phyloP scores from a whole-genome alignment of 1,140 invertebrate genomes.

The Pseudomyrmex cubaensis region DNA sequence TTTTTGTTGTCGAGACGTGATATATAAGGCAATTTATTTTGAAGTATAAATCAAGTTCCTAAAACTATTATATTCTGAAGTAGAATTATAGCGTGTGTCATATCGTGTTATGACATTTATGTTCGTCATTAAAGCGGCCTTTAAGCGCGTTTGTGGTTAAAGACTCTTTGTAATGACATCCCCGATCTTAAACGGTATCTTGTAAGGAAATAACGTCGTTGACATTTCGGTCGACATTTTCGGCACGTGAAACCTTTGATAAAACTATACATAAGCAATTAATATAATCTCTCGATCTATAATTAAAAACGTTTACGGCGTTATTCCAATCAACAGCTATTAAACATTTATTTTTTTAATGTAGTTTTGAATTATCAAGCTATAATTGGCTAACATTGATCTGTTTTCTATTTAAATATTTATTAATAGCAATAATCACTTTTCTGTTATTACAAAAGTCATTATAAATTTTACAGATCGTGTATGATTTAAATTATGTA shows the following conservation, averaged over 20 bases:
- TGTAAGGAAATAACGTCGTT: background rate
- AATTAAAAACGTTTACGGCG: background rate
- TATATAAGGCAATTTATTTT: too few species aligned
- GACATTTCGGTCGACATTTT: conserved; percentile 63
- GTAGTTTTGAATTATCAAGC: background rate
- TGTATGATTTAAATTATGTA: too few species aligned
- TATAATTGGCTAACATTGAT: background rate
- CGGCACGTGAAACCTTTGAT: conserved; percentile 20
- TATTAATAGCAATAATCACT: background rate
- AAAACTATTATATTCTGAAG: too few species aligned
- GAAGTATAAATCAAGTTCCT: too few species aligned
- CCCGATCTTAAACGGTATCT: conserved; percentile 17
- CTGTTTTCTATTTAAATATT: background rate
- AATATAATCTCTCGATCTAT: background rate
- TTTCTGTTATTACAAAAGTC: background rate
- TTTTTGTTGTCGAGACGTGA: too few species aligned
- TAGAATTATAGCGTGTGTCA: too few species aligned
- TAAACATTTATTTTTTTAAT: background rate
- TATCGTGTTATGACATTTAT: background rate
- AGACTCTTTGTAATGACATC: background rate
- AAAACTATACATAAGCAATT: background rate
- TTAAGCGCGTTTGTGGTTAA: conserved; percentile 2
- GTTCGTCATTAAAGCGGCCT: background rate
- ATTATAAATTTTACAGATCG: too few species aligned
- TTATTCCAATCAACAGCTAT: background rate